Conservation (phyloP, 1,140 invertebrate species). For the Drosophila lacteicornis region DNA sequence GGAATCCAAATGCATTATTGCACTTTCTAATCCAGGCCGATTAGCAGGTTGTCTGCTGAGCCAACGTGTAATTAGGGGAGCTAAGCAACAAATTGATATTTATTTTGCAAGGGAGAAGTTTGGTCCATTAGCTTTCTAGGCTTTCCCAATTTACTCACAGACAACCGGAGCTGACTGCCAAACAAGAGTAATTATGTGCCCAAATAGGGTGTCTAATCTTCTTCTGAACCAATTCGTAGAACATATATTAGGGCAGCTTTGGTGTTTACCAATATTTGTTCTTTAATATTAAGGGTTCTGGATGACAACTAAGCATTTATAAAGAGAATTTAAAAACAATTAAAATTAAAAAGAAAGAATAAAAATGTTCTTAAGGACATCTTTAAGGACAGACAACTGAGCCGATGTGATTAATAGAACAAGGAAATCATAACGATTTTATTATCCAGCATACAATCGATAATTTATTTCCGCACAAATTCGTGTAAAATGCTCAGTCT, state of each 20-base stretch:
- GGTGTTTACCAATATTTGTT: not conserved
- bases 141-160: conserved; percentile 11
- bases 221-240: not conserved
- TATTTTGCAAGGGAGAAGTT: conserved; percentile 19
- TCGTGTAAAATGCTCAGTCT: not conserved
- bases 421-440: conserved; percentile 5
- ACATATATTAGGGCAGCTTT: not conserved
- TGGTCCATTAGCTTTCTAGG: conserved; percentile 9
- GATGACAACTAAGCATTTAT: not conserved
- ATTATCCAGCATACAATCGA: not conserved
- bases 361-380: not conserved
- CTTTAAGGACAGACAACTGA: not conserved
- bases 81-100: conserved; percentile 44
- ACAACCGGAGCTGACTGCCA: conserved; percentile 6
- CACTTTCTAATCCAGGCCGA: conserved; percentile 24
- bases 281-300: not conserved
- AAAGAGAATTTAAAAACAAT: not conserved
- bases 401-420: not conserved
- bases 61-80: conserved; percentile 33
- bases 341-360: too few species aligned
- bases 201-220: conserved; percentile 2
- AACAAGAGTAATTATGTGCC: conserved; percentile 16
- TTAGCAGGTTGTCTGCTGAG: conserved; percentile 18
- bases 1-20: conserved; percentile 43
- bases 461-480: not conserved